Evolutionary conservation across 2,888 invertebrate species (phyloP).

Genomic region (Seira musarum): DNA sequence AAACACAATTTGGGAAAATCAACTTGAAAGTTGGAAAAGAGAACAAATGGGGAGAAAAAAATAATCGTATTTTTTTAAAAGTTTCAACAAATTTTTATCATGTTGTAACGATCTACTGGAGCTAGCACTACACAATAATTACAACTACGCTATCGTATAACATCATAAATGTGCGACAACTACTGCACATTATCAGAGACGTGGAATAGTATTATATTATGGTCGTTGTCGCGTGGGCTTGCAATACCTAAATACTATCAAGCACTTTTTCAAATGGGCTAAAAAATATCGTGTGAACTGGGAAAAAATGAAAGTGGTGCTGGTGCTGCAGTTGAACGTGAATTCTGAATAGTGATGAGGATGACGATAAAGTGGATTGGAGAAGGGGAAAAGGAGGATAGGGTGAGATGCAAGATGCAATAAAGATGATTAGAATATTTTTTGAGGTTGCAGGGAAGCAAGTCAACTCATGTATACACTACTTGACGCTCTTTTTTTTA

Average conservation of each 20-base stretch:
- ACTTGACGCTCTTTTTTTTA: background rate
- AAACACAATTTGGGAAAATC: conserved; percentile 27
- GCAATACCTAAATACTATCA: conserved; percentile 4
- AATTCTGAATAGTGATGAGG: conserved; percentile 36
- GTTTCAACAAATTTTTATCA: background rate
- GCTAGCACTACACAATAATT: conserved; percentile 2
- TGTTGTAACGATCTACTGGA: background rate
- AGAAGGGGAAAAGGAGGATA: background rate
- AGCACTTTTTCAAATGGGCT: conserved; percentile 33
- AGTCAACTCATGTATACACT: too few species aligned
- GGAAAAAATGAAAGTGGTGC: conserved; percentile 23
- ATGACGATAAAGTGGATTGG: conserved; percentile 32
- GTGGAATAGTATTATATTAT: background rate
- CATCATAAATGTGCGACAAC: background rate
- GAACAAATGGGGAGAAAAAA: background rate
- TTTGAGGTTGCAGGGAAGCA: conserved; percentile 14
- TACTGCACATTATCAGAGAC: conserved; percentile 15
- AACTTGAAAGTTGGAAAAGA: conserved; percentile 9
- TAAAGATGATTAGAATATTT: conserved; percentile 28
- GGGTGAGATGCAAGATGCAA: conserved; percentile 24
- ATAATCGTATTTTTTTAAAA: background rate
- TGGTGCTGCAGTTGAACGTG: conserved; percentile 44
- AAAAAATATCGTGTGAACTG: conserved; percentile 30
- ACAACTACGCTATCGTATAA: background rate
- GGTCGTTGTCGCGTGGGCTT: conserved; percentile 8